phyloP scores from a whole-genome alignment of 1,140 invertebrate genomes.

The Drosophila parvula region DNA sequence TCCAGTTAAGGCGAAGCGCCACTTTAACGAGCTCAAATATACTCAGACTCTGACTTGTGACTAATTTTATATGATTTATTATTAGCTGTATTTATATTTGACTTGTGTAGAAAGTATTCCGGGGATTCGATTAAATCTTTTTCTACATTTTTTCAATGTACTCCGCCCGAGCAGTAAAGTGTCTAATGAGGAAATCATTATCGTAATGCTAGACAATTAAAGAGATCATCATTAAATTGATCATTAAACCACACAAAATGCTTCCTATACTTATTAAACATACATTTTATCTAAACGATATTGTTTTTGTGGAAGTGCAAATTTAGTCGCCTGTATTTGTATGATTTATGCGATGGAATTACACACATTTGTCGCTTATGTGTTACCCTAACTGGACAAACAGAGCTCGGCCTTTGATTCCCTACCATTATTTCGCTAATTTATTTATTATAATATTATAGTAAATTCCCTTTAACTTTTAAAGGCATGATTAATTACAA shows the following conservation, averaged over 20 bases:
- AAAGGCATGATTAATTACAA: conserved; percentile 30
- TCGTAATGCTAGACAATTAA: conserved; percentile 36
- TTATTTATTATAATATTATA: conserved; percentile 46
- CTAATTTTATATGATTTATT: conserved; percentile 11
- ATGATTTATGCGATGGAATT: neutral
- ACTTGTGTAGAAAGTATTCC: conserved; percentile 33
- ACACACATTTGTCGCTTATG: conserved; percentile 10
- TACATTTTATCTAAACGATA: conserved; percentile 19
- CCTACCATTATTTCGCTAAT: conserved; percentile 35
- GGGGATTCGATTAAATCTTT: neutral
- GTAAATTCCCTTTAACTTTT: conserved; percentile 28
- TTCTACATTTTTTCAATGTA: conserved; percentile 33
- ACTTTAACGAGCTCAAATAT: conserved; percentile 42
- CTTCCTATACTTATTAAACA: conserved; percentile 39
- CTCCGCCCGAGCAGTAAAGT: conserved; percentile 7
- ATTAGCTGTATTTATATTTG: conserved; percentile 7
- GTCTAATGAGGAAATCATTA: conserved; percentile 18
- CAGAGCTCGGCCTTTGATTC: conserved; percentile 47
- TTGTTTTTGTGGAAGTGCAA: conserved; percentile 10
- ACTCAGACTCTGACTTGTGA: conserved; percentile 37
- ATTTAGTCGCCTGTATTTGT: neutral
- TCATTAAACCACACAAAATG: conserved; percentile 46
- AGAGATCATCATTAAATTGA: conserved; percentile 18
- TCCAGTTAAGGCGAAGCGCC: conserved; percentile 51
- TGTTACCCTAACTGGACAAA: conserved; percentile 38